A percentile compares a stretch with the other conserved stretches of the same genome.
Evolutionary conservation across 2,113 vertebrate genomes (phyloP).

Genomic region (Murina feae): DNA sequence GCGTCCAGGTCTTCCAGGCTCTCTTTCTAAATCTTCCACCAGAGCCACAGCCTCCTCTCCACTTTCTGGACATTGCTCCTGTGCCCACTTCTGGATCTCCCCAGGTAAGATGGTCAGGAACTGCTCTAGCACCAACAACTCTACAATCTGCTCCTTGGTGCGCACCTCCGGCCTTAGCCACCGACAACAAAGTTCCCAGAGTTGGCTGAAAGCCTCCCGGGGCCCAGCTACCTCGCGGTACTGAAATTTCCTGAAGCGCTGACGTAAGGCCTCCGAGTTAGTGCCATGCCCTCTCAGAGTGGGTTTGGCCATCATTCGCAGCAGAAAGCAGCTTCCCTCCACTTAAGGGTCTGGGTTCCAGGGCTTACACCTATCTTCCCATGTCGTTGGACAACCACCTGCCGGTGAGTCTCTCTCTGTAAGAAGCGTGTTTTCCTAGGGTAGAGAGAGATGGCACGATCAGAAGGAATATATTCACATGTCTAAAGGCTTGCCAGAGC

Average conservation of each 20-base stretch:
- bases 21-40: conserved; percentile 70
- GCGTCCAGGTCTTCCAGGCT: conserved; percentile 51
- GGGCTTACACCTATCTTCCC: conserved; percentile 40
- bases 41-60: conserved; percentile 73
- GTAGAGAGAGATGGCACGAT: conserved; percentile 56
- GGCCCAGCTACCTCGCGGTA: conserved; percentile 72
- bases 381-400: conserved; percentile 43
- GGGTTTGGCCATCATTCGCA: conserved; percentile 65
- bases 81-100: conserved; percentile 66
- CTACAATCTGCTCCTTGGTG: conserved; percentile 72
- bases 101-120: conserved; percentile 69
- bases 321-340: conserved; percentile 25
- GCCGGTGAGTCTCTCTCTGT: conserved; percentile 30
- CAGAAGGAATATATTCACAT: conserved; percentile 20
- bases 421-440: conserved; percentile 51
- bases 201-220: conserved; percentile 69
- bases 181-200: conserved; percentile 70
- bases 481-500: conserved; percentile 21
- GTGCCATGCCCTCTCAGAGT: conserved; percentile 36
- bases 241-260: conserved; percentile 67
- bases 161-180: conserved; percentile 67
- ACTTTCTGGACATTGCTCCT: conserved; percentile 68
- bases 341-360: conserved; percentile 1
- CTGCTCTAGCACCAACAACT: conserved; percentile 71
- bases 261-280: conserved; percentile 54